Evolutionary conservation across 2,888 invertebrate genomes (phyloP).

Genomic region (Platerodrilus igneus): DNA sequence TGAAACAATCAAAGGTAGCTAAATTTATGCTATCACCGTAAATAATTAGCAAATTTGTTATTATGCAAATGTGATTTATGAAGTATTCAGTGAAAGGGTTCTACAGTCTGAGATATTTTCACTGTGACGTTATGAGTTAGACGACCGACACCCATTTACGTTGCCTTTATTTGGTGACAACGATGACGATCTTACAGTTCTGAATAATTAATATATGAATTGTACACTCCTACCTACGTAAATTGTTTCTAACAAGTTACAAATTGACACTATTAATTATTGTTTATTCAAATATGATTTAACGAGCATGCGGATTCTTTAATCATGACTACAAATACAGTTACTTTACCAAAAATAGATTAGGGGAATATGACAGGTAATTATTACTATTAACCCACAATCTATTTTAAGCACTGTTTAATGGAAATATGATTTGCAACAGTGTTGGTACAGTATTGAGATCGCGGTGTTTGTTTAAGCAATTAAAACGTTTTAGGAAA

Average conservation of each 20-base stretch:
- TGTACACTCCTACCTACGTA: constrained; percentile 10
- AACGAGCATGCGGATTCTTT: too few species aligned
- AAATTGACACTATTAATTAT: background rate
- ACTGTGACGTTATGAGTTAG: constrained; percentile 20
- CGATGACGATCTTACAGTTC: constrained; percentile 12
- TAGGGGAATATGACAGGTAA: too few species aligned
- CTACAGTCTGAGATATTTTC: constrained; percentile 24
- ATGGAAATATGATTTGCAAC: too few species aligned
- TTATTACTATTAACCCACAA: too few species aligned
- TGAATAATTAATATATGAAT: constrained; percentile 10
- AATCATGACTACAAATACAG: too few species aligned
- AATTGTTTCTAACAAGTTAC: background rate
- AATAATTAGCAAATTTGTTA: constrained; percentile 30
- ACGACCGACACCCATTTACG: constrained; percentile 17
- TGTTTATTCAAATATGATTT: constrained; percentile 1
- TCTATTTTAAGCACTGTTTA: too few species aligned
- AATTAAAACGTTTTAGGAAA: too few species aligned
- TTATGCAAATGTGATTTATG: constrained; percentile 23
- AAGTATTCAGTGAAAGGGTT: constrained; percentile 10
- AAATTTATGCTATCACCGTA: constrained; percentile 35
- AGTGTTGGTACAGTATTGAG: too few species aligned
- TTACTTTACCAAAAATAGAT: too few species aligned
- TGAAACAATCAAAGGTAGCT: constrained; percentile 32
- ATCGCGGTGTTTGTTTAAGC: too few species aligned
- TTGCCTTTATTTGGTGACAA: constrained; percentile 23